phyloP scores from a whole-genome alignment of 2,113 vertebrate species.

The Stegostoma tigrinum region DNA sequence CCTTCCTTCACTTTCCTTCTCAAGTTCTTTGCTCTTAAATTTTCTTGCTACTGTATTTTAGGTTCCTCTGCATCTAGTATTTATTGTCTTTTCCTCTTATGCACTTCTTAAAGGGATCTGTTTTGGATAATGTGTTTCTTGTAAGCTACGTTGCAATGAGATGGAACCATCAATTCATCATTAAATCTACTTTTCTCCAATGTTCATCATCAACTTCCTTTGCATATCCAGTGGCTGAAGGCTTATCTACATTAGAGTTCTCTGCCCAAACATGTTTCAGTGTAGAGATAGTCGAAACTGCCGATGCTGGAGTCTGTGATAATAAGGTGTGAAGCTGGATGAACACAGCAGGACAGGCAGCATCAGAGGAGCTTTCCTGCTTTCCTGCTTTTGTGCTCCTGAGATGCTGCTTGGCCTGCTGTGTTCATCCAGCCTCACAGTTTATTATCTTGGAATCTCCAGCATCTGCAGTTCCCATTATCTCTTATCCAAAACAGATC shows the following conservation, averaged over 20 bases:
- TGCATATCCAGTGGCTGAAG: background rate
- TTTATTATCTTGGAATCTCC: too few relatives aligned
- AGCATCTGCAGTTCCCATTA: too few relatives aligned
- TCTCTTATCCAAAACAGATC: too few relatives aligned
- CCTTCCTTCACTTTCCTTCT: background rate
- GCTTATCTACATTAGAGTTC: background rate
- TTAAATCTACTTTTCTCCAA: background rate
- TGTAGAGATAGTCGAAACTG: background rate
- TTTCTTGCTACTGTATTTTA: background rate
- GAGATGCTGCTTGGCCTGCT: too few relatives aligned
- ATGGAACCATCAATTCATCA: background rate
- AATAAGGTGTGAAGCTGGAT: too few relatives aligned
- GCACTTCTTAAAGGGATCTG: background rate
- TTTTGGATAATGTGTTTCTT: background rate
- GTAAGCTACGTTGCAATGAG: background rate
- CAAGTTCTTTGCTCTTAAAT: background rate
- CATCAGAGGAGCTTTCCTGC: too few relatives aligned
- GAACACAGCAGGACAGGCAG: too few relatives aligned
- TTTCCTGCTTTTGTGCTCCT: too few relatives aligned
- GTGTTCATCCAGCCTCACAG: too few relatives aligned
- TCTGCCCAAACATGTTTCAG: background rate
- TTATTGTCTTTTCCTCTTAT: background rate
- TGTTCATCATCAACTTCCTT: background rate
- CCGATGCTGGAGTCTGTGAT: too few relatives aligned
- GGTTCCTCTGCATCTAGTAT: background rate